Evolutionary conservation across 2,797 vertebrate genomes (phyloP).

Genomic region (Vireo griseus): DNA sequence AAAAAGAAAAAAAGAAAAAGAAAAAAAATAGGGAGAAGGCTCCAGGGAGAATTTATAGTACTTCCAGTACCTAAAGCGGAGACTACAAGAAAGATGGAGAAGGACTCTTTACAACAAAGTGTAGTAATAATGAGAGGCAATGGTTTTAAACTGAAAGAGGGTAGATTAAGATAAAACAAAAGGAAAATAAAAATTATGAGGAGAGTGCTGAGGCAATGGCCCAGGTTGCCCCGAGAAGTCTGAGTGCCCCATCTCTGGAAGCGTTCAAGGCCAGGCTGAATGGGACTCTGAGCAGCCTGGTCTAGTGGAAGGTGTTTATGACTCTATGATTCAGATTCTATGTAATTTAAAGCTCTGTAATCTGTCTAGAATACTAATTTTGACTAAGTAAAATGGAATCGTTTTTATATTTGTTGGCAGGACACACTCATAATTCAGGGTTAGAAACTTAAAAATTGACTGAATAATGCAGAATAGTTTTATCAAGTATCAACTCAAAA

Average conservation of each 20-base stretch:
- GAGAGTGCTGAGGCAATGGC: neutral
- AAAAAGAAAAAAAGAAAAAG: accelerated
- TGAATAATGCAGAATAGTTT: neutral
- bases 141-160: neutral
- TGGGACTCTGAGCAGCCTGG: neutral
- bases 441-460: neutral
- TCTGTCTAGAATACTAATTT: neutral
- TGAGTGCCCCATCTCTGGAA: neutral
- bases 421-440: neutral
- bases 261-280: neutral
- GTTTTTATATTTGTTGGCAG: neutral
- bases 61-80: neutral
- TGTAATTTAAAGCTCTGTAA: neutral
- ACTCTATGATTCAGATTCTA: neutral
- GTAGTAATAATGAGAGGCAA: neutral
- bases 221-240: accelerated
- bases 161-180: neutral
- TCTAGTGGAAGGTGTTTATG: neutral
- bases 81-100: neutral
- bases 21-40: neutral
- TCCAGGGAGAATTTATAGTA: accelerated
- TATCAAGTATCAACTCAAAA: neutral
- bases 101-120: neutral
- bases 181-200: neutral
- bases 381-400: neutral